Evolutionary conservation across 2,888 invertebrate genomes (phyloP), one percentile per base, ranked within the genome.

Genomic region (Sinopyrophorus schimmeli): DNA sequence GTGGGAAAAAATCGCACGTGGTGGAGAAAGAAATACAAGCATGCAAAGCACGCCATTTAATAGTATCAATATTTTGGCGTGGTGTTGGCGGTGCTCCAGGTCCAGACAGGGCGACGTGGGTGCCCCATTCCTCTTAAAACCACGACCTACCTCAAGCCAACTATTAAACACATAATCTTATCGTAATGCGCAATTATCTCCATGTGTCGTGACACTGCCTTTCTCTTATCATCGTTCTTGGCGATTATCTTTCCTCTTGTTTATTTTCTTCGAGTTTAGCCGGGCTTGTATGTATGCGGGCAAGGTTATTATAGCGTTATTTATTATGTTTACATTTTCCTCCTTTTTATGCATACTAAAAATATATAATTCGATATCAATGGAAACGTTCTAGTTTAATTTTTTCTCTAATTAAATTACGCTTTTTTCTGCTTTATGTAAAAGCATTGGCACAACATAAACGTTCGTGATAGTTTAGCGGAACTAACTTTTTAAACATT

Each of bases 141-240:
- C 46, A 14, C 30, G 51, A 52, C 51, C 51, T 52, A 52, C 20
- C 10, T 12, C 38, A 47, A 32, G 16, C 34, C 6, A 12, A 23
- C 30, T 32, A 43, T 50, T 49, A 51, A 53, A 44, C 57, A 54
- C 43, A 48, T 54, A 61, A 61, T 65, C 59, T 68, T 69, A 70
- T 70, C 69, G 65, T 61, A 66, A 64, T 69, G 67, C 68, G 66
- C 69, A 70, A 69, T 70, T 70, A 67, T n/a, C n/a, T n/a, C n/a
- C 67, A 69, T 62, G 61, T 64, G 66, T 69, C 67, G 65, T 67
- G 67, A 68, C 66, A 67, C 65, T 66, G 56, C 53, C 23, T 37
- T 32, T 41, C 27, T 44, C 42, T 55, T 51, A 55, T 55, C 47
- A 40, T 10, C 17, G 7, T n/a, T 44, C 10, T 11, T 15, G n/a